Evolutionary conservation across 1,140 invertebrate species (phyloP).

Genomic region (Doryteuthis pealeii): DNA sequence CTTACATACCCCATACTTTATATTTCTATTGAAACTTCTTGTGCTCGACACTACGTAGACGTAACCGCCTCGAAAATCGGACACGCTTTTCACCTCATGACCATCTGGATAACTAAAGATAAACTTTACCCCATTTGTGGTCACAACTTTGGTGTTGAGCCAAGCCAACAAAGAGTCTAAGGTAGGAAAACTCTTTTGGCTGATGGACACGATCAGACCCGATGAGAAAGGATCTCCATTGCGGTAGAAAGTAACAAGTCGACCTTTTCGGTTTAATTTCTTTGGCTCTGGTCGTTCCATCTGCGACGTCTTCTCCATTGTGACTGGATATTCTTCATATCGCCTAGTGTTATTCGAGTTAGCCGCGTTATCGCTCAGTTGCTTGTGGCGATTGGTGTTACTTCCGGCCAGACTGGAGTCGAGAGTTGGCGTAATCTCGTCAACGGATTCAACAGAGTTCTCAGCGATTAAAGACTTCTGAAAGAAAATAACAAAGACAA

Average conservation of each 20-base stretch:
- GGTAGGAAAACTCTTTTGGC: constrained; percentile 75
- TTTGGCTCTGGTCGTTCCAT: neutral
- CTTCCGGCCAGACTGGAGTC: no score
- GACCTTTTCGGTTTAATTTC: constrained; percentile 32
- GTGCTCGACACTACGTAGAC: constrained; percentile 82
- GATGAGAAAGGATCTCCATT: constrained; percentile 92
- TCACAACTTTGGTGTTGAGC: constrained; percentile 53
- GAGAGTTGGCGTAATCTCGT: no score
- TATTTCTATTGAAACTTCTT: constrained; percentile 63
- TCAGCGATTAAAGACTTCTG: no score
- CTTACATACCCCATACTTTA: constrained; percentile 17
- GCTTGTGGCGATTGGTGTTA: no score
- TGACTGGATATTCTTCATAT: neutral
- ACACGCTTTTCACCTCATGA: constrained; percentile 76
- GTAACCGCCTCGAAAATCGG: constrained; percentile 85
- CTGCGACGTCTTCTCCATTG: neutral
- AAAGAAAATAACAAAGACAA: no score
- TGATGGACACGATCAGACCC: constrained; percentile 85
- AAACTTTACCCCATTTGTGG: constrained; percentile 63
- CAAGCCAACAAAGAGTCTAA: constrained; percentile 82
- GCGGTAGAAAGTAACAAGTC: constrained; percentile 82
- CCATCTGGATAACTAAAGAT: constrained; percentile 87
- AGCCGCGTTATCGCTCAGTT: no score
- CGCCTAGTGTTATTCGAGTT: neutral
- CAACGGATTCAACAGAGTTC: no score